A percentile compares a stretch with the other conserved stretches of the same genome.
Conservation (phyloP, 2,797 vertebrate genomes). For the Gymnocypris eckloni region DNA sequence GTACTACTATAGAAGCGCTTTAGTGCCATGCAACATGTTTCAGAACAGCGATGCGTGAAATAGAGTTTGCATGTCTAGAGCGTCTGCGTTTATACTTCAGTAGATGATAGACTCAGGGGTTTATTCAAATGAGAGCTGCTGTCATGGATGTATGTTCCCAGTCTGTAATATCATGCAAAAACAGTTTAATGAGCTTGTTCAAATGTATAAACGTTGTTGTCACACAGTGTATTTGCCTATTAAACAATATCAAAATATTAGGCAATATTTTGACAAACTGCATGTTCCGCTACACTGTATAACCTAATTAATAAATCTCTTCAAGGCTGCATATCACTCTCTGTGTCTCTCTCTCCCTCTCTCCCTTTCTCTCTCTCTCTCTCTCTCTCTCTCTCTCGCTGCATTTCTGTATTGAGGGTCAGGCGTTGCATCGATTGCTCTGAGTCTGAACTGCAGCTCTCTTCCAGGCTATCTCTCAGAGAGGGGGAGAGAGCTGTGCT, state of each 20-base stretch:
- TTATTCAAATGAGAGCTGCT: background rate
- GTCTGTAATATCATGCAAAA: slow-evolving; percentile 2
- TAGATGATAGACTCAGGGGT: background rate
- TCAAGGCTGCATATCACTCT: background rate
- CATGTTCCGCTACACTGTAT: background rate
- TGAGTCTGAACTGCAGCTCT: slow-evolving; percentile 60
- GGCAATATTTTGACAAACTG: background rate
- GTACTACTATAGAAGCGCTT: background rate
- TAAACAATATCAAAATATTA: slow-evolving; percentile 4
- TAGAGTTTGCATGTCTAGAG: slow-evolving; percentile 11
- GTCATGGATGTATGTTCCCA: background rate
- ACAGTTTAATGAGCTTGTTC: slow-evolving; percentile 10
- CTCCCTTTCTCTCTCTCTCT: slow-evolving; percentile 23
- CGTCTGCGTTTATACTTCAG: background rate
- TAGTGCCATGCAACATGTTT: background rate
- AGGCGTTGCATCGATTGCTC: slow-evolving; percentile 46
- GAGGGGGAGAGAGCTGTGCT: slow-evolving; percentile 24
- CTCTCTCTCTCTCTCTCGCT: slow-evolving; percentile 24
- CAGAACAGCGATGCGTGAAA: background rate
- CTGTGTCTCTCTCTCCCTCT: background rate
- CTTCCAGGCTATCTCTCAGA: slow-evolving; percentile 67
- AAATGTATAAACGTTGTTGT: background rate
- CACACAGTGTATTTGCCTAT: background rate
- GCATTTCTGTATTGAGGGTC: slow-evolving; percentile 66
- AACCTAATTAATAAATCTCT: slow-evolving; percentile 36